phyloP scores from a whole-genome alignment of 2,113 vertebrate species.

The Plotosus lineatus region DNA sequence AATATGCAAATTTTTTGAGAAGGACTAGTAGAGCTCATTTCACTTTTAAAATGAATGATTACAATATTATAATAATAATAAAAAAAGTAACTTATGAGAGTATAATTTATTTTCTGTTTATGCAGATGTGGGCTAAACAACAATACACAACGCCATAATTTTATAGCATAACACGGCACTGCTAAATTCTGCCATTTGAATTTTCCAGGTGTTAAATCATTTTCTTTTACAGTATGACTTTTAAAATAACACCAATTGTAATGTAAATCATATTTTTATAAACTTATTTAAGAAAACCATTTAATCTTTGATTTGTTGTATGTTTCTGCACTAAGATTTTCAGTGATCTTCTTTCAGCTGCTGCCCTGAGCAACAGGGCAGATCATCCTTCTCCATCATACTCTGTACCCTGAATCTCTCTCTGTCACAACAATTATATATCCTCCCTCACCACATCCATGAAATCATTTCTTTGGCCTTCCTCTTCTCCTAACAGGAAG shows the following conservation, averaged over 20 bases:
- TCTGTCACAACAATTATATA: too few species aligned
- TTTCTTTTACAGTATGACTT: background rate
- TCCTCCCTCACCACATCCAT: too few species aligned
- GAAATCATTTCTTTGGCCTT: too few species aligned
- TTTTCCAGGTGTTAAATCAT: background rate
- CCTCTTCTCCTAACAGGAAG: too few species aligned
- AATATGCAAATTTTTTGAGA: too few species aligned
- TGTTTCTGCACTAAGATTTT: background rate
- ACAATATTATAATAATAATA: slow-evolving; percentile 47
- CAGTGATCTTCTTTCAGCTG: too few species aligned
- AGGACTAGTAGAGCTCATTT: background rate
- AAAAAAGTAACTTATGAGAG: slow-evolving; percentile 51
- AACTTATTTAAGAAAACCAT: background rate
- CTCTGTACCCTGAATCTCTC: too few species aligned
- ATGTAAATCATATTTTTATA: background rate
- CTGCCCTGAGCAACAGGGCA: too few species aligned
- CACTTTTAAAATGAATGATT: slow-evolving; percentile 50
- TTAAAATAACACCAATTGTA: background rate
- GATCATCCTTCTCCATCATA: too few species aligned
- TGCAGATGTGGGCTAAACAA: slow-evolving; percentile 25
- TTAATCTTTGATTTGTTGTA: background rate
- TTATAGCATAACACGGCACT: background rate
- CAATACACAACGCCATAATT: slow-evolving; percentile 16
- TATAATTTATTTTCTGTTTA: slow-evolving; percentile 55
- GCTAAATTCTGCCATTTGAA: background rate